Evolutionary conservation across 2,113 vertebrate genomes (phyloP).

Genomic region (Ivindomyrus marchei): DNA sequence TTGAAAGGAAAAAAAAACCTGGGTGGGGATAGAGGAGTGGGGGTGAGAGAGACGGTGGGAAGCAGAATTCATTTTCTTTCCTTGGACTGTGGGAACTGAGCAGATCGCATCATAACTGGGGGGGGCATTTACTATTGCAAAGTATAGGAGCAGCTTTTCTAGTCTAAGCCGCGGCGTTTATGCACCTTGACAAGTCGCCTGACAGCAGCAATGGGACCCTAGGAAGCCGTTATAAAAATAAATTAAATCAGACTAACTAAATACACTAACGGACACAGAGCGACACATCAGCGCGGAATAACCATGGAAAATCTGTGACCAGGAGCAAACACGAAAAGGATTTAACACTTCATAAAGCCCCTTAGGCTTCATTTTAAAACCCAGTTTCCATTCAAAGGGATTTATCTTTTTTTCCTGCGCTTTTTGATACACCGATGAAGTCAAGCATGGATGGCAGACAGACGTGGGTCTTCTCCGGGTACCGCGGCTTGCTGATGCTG

Average conservation of each 20-base stretch:
- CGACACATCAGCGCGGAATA: conserved; percentile 27
- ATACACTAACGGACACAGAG: conserved; percentile 22
- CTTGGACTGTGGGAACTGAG: conserved; percentile 40
- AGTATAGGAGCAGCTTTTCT: conserved; percentile 35
- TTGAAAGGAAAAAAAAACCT: conserved; percentile 38
- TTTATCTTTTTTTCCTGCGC: not conserved
- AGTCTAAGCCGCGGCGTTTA: conserved; percentile 25
- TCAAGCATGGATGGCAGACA: conserved; percentile 51
- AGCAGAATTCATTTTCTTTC: conserved; percentile 35
- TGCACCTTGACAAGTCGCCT: conserved; percentile 13
- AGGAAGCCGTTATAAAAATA: conserved; percentile 30
- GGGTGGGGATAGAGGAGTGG: conserved; percentile 18
- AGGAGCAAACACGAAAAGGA: conserved; percentile 20
- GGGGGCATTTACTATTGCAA: conserved; percentile 27
- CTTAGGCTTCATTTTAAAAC: conserved; percentile 23
- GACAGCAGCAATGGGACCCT: conserved; percentile 48
- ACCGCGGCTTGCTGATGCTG: conserved; percentile 55
- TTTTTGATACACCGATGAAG: conserved; percentile 17
- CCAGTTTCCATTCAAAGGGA: conserved; percentile 10
- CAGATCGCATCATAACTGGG: conserved; percentile 40
- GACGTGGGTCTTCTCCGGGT: conserved; percentile 44
- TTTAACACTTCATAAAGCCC: conserved; percentile 19
- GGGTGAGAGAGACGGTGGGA: conserved; percentile 29
- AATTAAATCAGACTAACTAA: not conserved
- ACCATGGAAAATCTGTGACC: conserved; percentile 56